Evolutionary conservation across 2,113 vertebrate species (phyloP).

Genomic region (Gambusia holbrooki): DNA sequence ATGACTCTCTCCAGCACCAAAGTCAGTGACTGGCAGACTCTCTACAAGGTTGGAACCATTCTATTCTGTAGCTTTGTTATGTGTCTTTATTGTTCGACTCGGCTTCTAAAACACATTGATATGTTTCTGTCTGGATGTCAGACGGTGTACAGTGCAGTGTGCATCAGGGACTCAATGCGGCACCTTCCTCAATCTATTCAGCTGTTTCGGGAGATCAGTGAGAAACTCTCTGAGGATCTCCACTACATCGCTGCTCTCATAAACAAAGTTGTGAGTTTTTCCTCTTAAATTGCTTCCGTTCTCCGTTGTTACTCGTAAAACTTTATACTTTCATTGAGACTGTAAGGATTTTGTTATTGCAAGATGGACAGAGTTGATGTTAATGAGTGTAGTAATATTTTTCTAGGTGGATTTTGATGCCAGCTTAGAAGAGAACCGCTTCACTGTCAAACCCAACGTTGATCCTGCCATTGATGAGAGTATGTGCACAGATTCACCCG

Average conservation of each 20-base stretch:
- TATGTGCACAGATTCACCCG: slow-evolving; percentile 60
- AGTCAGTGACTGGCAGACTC: slow-evolving; percentile 91
- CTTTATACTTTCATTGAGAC: neutral
- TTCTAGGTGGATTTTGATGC: slow-evolving; percentile 90
- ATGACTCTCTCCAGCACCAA: slow-evolving; percentile 92
- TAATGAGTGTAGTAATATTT: slow-evolving; percentile 9
- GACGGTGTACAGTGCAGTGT: slow-evolving; percentile 89
- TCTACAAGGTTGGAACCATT: slow-evolving; percentile 84
- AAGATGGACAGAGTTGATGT: neutral
- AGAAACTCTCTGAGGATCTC: slow-evolving; percentile 89
- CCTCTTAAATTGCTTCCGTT: neutral
- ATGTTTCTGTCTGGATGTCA: slow-evolving; percentile 49
- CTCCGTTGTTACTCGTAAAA: no score
- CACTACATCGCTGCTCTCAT: slow-evolving; percentile 87
- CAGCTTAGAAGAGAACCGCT: slow-evolving; percentile 86
- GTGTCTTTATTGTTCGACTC: neutral
- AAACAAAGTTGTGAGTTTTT: slow-evolving; percentile 84
- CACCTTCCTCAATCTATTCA: slow-evolving; percentile 86
- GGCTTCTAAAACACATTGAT: neutral
- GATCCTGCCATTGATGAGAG: slow-evolving; percentile 92
- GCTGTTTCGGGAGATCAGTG: slow-evolving; percentile 88
- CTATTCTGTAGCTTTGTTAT: neutral
- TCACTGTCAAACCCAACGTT: slow-evolving; percentile 89
- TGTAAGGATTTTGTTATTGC: neutral
- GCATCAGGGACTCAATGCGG: slow-evolving; percentile 88